These are phyloP conservation scores for Musca vetustissima DNA, from an alignment of 1,140 invertebrate species.

Conservation along the genomic window DNA sequence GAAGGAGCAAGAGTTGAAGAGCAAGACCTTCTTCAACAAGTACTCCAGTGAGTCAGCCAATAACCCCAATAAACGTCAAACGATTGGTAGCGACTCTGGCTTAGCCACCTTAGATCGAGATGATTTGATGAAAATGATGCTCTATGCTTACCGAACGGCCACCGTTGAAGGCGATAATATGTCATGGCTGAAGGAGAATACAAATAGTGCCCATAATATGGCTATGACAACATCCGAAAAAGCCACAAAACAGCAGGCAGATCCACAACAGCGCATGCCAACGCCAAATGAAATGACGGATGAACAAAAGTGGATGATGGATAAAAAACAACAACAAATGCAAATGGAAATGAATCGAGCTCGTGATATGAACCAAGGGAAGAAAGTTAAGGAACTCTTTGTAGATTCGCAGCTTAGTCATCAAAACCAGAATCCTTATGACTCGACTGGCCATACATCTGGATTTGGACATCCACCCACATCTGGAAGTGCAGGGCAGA, in stretches of 20 bases:
- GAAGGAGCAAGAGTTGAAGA: constrained; percentile 3
- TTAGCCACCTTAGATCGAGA: constrained; percentile 37
- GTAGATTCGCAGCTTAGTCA: not conserved
- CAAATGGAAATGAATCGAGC: not conserved
- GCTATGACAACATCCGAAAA: not conserved
- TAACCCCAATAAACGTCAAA: constrained; percentile 38
- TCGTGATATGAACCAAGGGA: not conserved
- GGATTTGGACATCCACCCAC: too few relatives aligned
- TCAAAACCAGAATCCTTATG: too few relatives aligned
- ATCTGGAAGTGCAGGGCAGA: not conserved
- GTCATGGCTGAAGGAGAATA: constrained; percentile 5
- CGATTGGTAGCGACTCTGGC: not conserved
- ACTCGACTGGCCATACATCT: too few relatives aligned
- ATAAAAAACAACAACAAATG: not conserved
- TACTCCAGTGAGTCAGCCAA: not conserved
- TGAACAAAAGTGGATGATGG: not conserved
- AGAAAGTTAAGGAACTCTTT: not conserved
- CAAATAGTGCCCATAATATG: too few relatives aligned
- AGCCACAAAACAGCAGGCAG: not conserved
- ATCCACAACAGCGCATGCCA: not conserved
- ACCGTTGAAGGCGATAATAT: constrained; percentile 28
- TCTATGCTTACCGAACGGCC: constrained; percentile 48
- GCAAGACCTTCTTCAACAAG: not conserved
- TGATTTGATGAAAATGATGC: constrained; percentile 45
- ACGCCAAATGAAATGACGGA: not conserved